A percentile compares a stretch with the other conserved stretches of the same genome.
Evolutionary conservation across 1,140 invertebrate species (phyloP).

Genomic region (Lepidurus couesii): DNA sequence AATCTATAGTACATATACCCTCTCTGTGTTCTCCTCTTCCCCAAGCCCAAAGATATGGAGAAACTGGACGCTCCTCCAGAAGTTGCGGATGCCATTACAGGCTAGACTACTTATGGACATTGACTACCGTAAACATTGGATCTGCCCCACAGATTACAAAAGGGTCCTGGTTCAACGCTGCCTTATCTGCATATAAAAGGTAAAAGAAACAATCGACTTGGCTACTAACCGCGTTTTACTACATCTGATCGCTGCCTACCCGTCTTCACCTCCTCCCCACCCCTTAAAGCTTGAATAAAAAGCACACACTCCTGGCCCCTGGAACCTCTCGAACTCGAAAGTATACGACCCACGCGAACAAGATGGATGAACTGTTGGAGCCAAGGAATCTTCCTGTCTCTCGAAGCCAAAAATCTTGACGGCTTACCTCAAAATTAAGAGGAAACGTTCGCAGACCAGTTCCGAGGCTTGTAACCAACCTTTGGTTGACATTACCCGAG

Average conservation of each 20-base stretch:
- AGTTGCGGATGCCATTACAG: not conserved
- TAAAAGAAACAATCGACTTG: not conserved
- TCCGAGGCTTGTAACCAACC: too few relatives aligned
- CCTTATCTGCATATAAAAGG: conserved; percentile 14
- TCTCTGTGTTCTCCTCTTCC: not conserved
- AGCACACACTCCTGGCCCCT: too few relatives aligned
- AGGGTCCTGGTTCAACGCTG: not conserved
- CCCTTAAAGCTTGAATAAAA: not conserved
- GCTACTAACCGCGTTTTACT: not conserved
- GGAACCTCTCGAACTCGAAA: too few relatives aligned
- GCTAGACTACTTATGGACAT: not conserved
- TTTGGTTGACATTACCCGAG: too few relatives aligned
- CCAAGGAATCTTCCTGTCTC: too few relatives aligned
- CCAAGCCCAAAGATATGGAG: not conserved
- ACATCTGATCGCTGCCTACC: not conserved
- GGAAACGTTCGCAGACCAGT: too few relatives aligned
- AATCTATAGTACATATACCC: not conserved
- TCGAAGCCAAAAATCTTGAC: too few relatives aligned
- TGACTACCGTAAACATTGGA: not conserved
- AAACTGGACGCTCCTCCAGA: not conserved
- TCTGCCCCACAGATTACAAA: not conserved
- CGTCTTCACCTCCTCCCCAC: not conserved
- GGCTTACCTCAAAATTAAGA: too few relatives aligned
- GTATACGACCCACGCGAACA: too few relatives aligned
- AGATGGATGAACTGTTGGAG: too few relatives aligned